These are phyloP conservation scores for Spilarctia lutea DNA, from an alignment of 2,888 invertebrate genomes.

Conservation along the genomic window DNA sequence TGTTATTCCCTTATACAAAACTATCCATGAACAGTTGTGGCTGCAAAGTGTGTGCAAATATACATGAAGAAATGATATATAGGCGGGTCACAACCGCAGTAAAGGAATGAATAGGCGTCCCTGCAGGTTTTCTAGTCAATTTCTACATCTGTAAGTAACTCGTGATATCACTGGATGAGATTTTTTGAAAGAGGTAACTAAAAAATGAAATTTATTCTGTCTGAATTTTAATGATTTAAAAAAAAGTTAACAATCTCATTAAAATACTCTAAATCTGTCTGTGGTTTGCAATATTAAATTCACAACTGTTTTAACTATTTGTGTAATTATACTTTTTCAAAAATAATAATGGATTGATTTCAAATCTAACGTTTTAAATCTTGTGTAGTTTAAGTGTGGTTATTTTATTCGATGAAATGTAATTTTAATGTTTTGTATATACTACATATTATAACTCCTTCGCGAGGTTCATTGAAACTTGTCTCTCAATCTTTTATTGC, in stretches of 20 bases:
- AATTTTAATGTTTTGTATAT: background rate
- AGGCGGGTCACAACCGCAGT: constrained; percentile 10
- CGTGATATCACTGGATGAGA: constrained; percentile 15
- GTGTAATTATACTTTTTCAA: background rate
- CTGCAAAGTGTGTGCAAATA: constrained; percentile 25
- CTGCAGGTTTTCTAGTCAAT: constrained; percentile 57
- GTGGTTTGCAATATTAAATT: constrained; percentile 4
- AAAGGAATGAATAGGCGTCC: constrained; percentile 27
- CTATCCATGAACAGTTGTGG: constrained; percentile 24
- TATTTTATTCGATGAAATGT: background rate
- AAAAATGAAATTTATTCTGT: background rate
- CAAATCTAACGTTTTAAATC: background rate
- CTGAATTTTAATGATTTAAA: background rate
- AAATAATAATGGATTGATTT: constrained; percentile 9
- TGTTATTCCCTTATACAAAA: constrained; percentile 38
- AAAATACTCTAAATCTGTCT: constrained; percentile 2
- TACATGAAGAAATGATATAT: constrained; percentile 12
- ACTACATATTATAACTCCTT: background rate
- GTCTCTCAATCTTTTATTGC: background rate
- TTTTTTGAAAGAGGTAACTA: background rate
- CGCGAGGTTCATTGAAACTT: background rate
- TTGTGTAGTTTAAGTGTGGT: constrained; percentile 1
- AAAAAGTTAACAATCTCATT: background rate
- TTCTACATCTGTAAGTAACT: constrained; percentile 43
- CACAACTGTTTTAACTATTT: background rate